Base-by-base conservation (phyloP, 2,113 vertebrate genomes). In the Salvator merianae region DNA sequence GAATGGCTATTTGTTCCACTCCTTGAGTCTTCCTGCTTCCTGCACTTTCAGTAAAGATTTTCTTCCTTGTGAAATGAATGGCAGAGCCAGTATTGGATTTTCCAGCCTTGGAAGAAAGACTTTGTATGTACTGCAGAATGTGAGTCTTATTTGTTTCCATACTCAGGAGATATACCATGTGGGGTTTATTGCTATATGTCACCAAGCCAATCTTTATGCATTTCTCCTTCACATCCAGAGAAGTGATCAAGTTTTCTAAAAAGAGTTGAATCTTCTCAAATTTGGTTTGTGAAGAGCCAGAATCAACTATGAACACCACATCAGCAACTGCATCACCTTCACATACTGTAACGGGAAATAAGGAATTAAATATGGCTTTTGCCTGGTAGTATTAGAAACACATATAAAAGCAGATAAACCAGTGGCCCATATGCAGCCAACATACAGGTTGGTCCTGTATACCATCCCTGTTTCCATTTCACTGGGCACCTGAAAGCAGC, bases 241-340 rank as follows among this genome's bases (percentile, higher is more conserved):
- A 86, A 55, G 82, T 86, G 1, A 95, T 28, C 3, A 92, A 88
- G 43, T 91, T 86, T 68, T 88, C 43, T 59, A 96, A 87, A 87
- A 96, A 96, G 1, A 81, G 71, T 83, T 92, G 90, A 14, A 96
- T 86, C 38, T 92, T 66, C 62, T 88, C 86, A 1, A 91, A 81
- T 66, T 89, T 84, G 68, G 81, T 93, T 83, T 84, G 88, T 1
- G 92, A 91, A 70, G 82, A 2, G 4, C 93, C 91, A 43, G 84
- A 82, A 62, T 96, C 95, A 82, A 96, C 80, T 70, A 96, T 90
- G 81, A 96, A 96, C 8, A 94, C 94, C 0, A 96, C 78, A 2
- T 96, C 96, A 26, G 94, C 94, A 66, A 95, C 86, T 0, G 87
- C 89, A 24, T 88, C 77, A 53, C 81, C 85, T 20, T 87, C 79